A percentile compares a stretch with the other conserved stretches of the same genome.
Conservation (phyloP, 2,797 vertebrate genomes). For the Brachymystax lenok region DNA sequence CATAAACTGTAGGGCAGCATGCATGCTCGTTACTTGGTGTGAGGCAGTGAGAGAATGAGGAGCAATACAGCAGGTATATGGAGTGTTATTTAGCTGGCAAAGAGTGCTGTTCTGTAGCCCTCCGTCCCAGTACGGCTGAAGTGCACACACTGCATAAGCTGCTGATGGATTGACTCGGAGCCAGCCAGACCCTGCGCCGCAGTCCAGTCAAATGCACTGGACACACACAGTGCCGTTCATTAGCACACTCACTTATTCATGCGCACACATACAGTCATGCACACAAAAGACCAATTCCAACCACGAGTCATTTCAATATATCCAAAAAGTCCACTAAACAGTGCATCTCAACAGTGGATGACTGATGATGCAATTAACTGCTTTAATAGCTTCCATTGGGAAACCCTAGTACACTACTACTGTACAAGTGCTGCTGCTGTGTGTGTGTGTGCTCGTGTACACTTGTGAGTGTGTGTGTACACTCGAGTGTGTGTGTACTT, state of each 20-base stretch:
- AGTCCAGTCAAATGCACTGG: slow-evolving; percentile 25
- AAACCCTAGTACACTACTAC: not conserved
- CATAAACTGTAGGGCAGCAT: not conserved
- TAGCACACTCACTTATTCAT: slow-evolving; percentile 21
- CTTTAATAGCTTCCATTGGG: not conserved
- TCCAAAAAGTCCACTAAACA: not conserved
- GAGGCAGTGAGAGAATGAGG: not conserved
- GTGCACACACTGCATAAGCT: slow-evolving; percentile 73
- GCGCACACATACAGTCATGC: not conserved
- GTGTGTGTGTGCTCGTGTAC: too few species aligned
- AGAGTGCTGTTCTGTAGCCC: slow-evolving; percentile 36
- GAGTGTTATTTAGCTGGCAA: slow-evolving; percentile 47
- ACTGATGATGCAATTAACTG: not conserved
- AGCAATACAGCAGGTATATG: not conserved
- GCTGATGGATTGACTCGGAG: slow-evolving; percentile 69
- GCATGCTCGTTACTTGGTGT: not conserved
- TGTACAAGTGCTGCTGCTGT: too few species aligned
- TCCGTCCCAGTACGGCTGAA: slow-evolving; percentile 24
- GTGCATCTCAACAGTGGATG: not conserved
- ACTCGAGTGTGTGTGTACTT: too few species aligned
- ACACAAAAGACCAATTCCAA: not conserved
- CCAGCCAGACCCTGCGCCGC: slow-evolving; percentile 55
- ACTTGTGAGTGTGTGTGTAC: too few species aligned
- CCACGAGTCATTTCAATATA: not conserved
- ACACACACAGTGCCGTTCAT: slow-evolving; percentile 21